These are phyloP conservation scores for Centrocercus urophasianus DNA, from an alignment of 2,113 vertebrate species.

Conservation along the genomic window DNA sequence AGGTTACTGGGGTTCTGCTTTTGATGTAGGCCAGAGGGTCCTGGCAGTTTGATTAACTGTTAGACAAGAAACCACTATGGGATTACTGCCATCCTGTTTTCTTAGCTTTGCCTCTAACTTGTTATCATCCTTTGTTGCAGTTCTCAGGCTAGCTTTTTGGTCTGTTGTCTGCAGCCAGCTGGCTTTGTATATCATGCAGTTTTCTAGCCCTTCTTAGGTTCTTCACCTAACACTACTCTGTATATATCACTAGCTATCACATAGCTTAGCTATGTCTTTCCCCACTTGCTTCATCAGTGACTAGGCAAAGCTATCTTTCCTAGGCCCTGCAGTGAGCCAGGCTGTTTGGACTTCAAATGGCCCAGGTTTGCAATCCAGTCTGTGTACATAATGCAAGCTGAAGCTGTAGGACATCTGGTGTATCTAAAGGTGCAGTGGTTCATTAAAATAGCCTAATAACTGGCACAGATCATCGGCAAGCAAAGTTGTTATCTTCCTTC, in stretches of 20 bases:
- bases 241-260: neutral
- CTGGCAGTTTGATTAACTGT: neutral
- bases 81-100: too few species aligned
- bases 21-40: too few species aligned
- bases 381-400: neutral
- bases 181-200: neutral
- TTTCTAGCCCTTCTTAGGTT: slow-evolving; percentile 2
- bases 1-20: neutral
- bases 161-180: neutral
- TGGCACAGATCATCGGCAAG: neutral
- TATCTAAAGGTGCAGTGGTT: neutral
- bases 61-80: neutral
- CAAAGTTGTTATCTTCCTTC: slow-evolving; percentile 1
- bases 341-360: slow-evolving; percentile 5
- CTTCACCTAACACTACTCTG: neutral
- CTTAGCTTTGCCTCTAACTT: neutral
- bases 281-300: neutral
- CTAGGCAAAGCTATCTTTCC: neutral
- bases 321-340: slow-evolving; percentile 7
- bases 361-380: neutral
- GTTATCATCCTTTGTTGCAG: neutral
- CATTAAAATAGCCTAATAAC: slow-evolving; percentile 22
- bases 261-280: neutral
- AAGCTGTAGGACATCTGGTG: neutral
- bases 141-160: neutral